Evolutionary conservation across 64 coral and sea anemone genomes (phyloP), one percentile per base, ranked within the genome.

Genomic region (Anthopleura sola): DNA sequence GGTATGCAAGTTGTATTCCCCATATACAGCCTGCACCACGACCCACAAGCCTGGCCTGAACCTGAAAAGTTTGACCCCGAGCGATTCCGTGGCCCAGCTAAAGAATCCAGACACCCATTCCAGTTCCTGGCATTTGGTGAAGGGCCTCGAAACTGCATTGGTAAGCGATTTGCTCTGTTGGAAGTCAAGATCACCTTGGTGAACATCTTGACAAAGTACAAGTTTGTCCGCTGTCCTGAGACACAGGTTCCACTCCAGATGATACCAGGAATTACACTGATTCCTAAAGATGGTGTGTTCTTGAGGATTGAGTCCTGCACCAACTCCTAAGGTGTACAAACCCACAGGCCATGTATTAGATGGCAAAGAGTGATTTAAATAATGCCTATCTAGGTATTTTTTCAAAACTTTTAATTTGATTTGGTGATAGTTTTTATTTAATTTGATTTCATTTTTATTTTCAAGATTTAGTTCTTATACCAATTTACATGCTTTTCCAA

Each of bases 61-160:
- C 85, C 86, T 13, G 86, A 78, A 1, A 92, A 88, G 86, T 92
- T 92, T 84, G 90, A 92, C 68, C 85, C 90, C 20, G 90, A 92
- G 37, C 75, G 90, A 20, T 92, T 92, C 55, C 85, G 86, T 21
- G 90, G 90, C n/a, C 36, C 85, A 5, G 80, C 85, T 13, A 92
- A 83, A 29, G 79, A 77, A n/a, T 64, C 49, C 31, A 86, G 62
- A 34, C 90, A 92, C 49, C 78, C 90, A 68, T 92, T 92, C 49
- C 86, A 88, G 66, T 85, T 85, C 74, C 24, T 90, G 16, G 83
- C 88, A 10, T 90, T 90, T 58, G 88, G 88, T 60, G 88, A 46
- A 12, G 88, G 88, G 55, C 88, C 88, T 0, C 53, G 88, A 37
- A 85, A 85, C 83, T 90, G 88, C 55, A 90, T 90, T 32, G 88